Percentiles rank a stretch among this genome's conserved stretches.
These are phyloP conservation scores for Acronicta leporina DNA, from an alignment of 2,888 invertebrate species.

Conservation along the genomic window DNA sequence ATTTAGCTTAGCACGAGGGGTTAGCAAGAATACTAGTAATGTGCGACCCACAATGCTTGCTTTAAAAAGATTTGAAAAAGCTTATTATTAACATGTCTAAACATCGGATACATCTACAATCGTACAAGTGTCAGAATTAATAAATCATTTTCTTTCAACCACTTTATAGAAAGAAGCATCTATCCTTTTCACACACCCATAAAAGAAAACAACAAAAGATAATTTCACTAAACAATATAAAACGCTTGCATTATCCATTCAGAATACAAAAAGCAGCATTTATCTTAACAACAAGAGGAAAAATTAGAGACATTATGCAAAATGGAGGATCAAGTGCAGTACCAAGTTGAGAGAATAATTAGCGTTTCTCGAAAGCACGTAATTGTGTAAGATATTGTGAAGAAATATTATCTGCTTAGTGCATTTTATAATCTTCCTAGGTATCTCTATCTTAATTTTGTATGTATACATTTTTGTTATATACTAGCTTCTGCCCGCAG, in stretches of 20 bases:
- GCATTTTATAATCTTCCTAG: slow-evolving; percentile 16
- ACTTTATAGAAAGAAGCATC: neutral
- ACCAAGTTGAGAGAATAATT: slow-evolving; percentile 76
- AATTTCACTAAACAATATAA: slow-evolving; percentile 55
- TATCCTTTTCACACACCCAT: too few species aligned
- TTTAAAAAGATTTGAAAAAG: too few species aligned
- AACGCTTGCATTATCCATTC: slow-evolving; percentile 66
- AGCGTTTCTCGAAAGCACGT: slow-evolving; percentile 60
- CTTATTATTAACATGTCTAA: too few species aligned
- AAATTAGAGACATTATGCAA: slow-evolving; percentile 57
- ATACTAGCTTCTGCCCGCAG: too few species aligned
- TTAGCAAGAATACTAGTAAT: too few species aligned
- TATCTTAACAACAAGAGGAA: slow-evolving; percentile 69
- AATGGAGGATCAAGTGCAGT: slow-evolving; percentile 72
- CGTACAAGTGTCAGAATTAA: too few species aligned
- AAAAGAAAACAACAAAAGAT: slow-evolving; percentile 19
- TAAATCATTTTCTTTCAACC: neutral
- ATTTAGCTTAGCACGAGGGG: too few species aligned
- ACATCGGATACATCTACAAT: too few species aligned
- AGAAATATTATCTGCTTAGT: slow-evolving; percentile 39
- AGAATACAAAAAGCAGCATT: slow-evolving; percentile 70
- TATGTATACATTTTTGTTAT: too few species aligned
- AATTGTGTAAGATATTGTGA: slow-evolving; percentile 51
- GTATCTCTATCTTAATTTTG: slow-evolving; percentile 11
- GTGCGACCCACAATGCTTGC: too few species aligned